Evolutionary conservation across 1,140 invertebrate genomes (phyloP), one percentile per base, ranked within the genome.

Genomic region (Sipha flava): DNA sequence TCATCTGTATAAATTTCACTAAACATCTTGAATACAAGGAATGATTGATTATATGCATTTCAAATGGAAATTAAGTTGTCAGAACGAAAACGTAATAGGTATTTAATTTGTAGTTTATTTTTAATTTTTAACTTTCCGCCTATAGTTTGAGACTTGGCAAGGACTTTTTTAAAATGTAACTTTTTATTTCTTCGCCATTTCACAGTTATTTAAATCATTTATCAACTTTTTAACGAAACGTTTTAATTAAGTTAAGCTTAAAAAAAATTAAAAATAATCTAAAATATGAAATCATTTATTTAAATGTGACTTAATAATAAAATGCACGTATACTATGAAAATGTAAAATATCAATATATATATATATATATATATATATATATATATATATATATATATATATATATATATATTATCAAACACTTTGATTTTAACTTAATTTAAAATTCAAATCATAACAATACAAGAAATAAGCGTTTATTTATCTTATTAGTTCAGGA

Each of bases 71-170:
- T 66, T 18, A 66, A 66, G 64, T 66, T 66, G 31, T 26, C 14
- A 16, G 12, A 40, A 43, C 34, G 3, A 23, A 23, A 37, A 66
- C 4, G 34, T 66, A n/a, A 43, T 23, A 66, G 64, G 21, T 43
- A 43, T 66, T 66, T 23, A 66, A 66, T 66, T 66, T n/a, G 21
- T 66, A 66, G n/a, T 66, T 66, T 66, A 66, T 66, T 43, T 54
- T 66, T 14, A 34, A 26, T 62, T 62, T 62, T 62, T 62, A 62
- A 37, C 31, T 62, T 43, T 23, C 37, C 37, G 10, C 21, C 1
- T 43, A 40, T 23, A 66, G 26, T 23, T 26, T 12, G 21, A 21
- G 21, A 23, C n/a, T 14, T 66, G 16, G 37, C 1, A 2, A 21
- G 7, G 9, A 6, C 14, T 40, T 40, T 40, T 66, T n/a, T 26